Evolutionary conservation across 1,140 invertebrate species (phyloP), one percentile per base, ranked within the genome.

Genomic region (Arctopsyche grandis): DNA sequence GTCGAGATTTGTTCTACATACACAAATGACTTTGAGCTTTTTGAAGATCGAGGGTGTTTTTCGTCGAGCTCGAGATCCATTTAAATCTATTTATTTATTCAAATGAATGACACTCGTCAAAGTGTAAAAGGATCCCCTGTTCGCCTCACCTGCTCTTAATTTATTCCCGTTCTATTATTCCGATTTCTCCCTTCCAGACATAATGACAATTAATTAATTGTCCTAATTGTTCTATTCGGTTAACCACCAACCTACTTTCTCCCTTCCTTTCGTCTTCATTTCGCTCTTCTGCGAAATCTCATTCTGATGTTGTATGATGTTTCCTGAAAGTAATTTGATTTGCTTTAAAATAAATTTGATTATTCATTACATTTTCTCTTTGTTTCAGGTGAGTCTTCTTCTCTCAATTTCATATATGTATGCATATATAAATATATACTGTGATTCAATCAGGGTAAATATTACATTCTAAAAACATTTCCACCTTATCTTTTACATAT

Each of bases 41-140:
- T n/a, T n/a, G n/a, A n/a, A n/a, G n/a, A n/a, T n/a, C 29, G 29
- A 38, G 63, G 24, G 21, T 66, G 26, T 66, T 66, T 66, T 66
- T 66, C 63, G 14, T 9, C 5, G 63, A 3, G 4, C 16, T 52
- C 44, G 44, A n/a, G 12, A 46, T 22, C 63, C 26, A 66, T 66
- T 66, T 66, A 66, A 66, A 66, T 66, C 63, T 66, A 66, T 66
- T 66, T 66, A 66, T 26, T 66, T 66, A 66, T 66, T 66, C 63
- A 66, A 66, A 66, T 66, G 63, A 66, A 66, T 29, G 63, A 14
- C 63, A 66, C 63, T 66, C 63, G 63, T 66, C 63, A 66, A 66
- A 66, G 63, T 66, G 63, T 66, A 66, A 66, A 22, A 66, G 24
- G 63, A 66, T 66, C 63, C 63, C 21, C 19, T 26, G 19, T 24